Evolutionary conservation across 1,140 invertebrate species (phyloP).

Genomic region (Samia ricini): DNA sequence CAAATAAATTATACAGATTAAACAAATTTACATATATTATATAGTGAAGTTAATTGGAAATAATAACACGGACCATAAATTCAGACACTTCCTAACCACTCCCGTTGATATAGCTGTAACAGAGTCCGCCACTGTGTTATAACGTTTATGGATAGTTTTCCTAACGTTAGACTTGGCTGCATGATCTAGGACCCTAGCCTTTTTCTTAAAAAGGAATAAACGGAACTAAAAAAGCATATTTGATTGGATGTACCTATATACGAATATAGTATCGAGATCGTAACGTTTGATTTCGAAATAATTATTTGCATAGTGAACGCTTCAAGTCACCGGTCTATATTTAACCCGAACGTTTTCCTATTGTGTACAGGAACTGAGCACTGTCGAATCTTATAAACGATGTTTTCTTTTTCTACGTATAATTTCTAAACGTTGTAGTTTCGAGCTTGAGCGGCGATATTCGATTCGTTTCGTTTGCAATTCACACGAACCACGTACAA

Average conservation of each 20-base stretch:
- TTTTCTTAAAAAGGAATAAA: too few relatives aligned
- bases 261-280: not conserved
- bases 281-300: slow-evolving; percentile 2
- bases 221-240: too few relatives aligned
- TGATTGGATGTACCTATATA: not conserved
- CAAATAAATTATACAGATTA: too few relatives aligned
- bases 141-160: too few relatives aligned
- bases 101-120: too few relatives aligned
- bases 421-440: slow-evolving; percentile 26
- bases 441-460: slow-evolving; percentile 13
- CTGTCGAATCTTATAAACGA: slow-evolving; percentile 16
- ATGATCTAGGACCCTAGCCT: too few relatives aligned
- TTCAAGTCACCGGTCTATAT: slow-evolving; percentile 3
- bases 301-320: slow-evolving; percentile 2
- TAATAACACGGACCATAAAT: too few relatives aligned
- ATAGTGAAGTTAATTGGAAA: too few relatives aligned
- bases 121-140: too few relatives aligned
- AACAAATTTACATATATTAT: too few relatives aligned
- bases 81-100: too few relatives aligned
- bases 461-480: slow-evolving; percentile 33
- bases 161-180: too few relatives aligned
- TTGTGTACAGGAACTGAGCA: not conserved
- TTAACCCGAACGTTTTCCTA: slow-evolving; percentile 5
- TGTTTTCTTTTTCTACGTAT: slow-evolving; percentile 26
- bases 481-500: slow-evolving; percentile 13